Evolutionary conservation across 2,888 invertebrate genomes (phyloP).

Genomic region (Acleris emargana): DNA sequence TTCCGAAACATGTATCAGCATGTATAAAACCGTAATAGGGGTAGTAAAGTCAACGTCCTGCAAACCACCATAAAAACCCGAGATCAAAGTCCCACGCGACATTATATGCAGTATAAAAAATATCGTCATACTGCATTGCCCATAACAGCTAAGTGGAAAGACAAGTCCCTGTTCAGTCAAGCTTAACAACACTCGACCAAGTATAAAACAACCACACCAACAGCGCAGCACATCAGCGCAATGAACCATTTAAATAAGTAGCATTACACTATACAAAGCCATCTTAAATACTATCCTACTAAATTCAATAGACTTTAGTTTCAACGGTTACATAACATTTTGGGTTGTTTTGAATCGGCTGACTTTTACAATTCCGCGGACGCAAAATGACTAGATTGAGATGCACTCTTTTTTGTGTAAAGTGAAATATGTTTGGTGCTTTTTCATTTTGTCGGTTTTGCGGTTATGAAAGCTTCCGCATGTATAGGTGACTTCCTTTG

Average conservation of each 20-base stretch:
- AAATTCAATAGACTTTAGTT: background rate
- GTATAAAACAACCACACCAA: background rate
- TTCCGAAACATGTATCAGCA: background rate
- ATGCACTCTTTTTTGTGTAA: background rate
- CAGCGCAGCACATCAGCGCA: background rate
- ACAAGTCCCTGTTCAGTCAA: constrained; percentile 14
- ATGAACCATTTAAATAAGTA: background rate
- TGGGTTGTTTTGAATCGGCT: background rate
- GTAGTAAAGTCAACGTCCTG: constrained; percentile 22
- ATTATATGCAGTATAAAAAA: constrained; percentile 33
- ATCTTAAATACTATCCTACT: no score
- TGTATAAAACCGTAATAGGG: constrained; percentile 5
- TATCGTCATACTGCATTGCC: constrained; percentile 28
- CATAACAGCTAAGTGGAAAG: constrained; percentile 20
- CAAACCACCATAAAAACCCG: constrained; percentile 17
- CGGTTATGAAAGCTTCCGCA: background rate
- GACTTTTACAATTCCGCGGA: background rate
- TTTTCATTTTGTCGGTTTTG: constrained; percentile 6
- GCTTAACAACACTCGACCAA: constrained; percentile 4
- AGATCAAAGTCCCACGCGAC: constrained; percentile 33
- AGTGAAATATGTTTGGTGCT: constrained; percentile 2
- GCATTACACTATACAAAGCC: background rate
- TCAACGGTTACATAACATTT: background rate
- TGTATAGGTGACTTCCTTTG: constrained; percentile 21
- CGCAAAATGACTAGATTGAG: constrained; percentile 1